These are phyloP conservation scores for Campodea augens DNA, from an alignment of 1,140 invertebrate genomes.

Conservation along the genomic window DNA sequence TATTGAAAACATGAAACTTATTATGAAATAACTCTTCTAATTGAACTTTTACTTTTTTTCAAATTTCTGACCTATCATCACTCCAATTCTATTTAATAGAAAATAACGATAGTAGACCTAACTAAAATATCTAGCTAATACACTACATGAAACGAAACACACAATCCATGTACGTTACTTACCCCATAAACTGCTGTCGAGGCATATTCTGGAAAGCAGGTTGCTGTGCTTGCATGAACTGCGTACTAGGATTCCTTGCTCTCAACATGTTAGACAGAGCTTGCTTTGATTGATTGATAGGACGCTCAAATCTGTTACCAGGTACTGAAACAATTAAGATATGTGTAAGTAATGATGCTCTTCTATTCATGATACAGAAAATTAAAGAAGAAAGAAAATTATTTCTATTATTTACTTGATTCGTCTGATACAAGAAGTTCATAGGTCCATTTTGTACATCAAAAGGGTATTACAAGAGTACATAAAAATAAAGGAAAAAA, in stretches of 20 bases:
- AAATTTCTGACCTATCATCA: conserved; percentile 26
- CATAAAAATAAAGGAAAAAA: background rate
- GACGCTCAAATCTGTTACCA: conserved; percentile 44
- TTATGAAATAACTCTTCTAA: too few relatives aligned
- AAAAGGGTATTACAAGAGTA: conserved; percentile 9
- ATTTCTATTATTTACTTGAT: conserved; percentile 4
- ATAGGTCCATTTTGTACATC: conserved; percentile 16
- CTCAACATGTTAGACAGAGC: conserved; percentile 70
- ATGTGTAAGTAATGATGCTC: too few relatives aligned
- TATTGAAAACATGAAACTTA: too few relatives aligned
- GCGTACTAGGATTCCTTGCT: conserved; percentile 31
- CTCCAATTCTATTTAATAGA: conserved; percentile 26
- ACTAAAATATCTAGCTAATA: conserved; percentile 19
- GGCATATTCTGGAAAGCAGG: conserved; percentile 18
- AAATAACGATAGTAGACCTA: conserved; percentile 25
- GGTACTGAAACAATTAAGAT: conserved; percentile 10
- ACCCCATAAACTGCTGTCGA: conserved; percentile 26
- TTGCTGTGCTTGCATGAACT: conserved; percentile 26
- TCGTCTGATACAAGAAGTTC: conserved; percentile 12
- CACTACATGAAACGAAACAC: conserved; percentile 29
- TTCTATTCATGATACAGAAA: too few relatives aligned
- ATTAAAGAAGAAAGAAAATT: conserved; percentile 6
- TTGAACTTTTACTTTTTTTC: background rate
- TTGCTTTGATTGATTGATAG: conserved; percentile 54
- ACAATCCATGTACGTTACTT: conserved; percentile 26